phyloP scores from a whole-genome alignment of 2,797 vertebrate species.

The Esox masquinongy region DNA sequence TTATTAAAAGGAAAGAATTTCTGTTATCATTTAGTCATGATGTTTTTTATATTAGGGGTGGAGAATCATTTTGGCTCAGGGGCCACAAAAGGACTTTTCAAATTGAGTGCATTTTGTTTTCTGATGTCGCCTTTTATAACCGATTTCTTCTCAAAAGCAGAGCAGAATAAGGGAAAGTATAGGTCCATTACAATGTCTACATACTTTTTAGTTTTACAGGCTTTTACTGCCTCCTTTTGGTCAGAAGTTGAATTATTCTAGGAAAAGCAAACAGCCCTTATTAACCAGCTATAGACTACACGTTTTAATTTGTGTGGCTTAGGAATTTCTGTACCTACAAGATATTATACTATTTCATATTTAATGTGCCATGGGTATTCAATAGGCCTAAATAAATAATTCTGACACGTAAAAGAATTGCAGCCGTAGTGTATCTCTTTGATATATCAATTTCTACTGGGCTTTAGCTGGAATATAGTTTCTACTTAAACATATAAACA shows the following conservation, averaged over 20 bases:
- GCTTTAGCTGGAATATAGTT: not conserved
- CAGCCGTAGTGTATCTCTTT: not conserved
- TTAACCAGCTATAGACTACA: not conserved
- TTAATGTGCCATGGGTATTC: not conserved
- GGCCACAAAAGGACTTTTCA: too few species aligned
- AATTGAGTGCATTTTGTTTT: too few species aligned
- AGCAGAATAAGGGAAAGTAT: too few species aligned
- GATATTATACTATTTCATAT: not conserved
- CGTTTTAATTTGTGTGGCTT: too few species aligned
- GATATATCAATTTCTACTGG: not conserved
- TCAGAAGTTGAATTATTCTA: not conserved
- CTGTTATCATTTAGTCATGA: not conserved
- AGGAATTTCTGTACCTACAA: not conserved
- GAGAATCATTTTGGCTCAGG: too few species aligned
- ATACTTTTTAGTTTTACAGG: not conserved
- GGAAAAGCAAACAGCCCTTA: not conserved
- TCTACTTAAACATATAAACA: not conserved
- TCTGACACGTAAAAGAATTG: not conserved
- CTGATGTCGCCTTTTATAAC: too few species aligned
- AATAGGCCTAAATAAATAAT: not conserved
- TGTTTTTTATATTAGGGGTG: too few species aligned
- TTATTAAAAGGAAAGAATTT: not conserved
- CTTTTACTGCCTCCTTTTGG: slow-evolving; percentile 49
- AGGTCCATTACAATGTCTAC: too few species aligned
- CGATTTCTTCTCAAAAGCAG: too few species aligned